phyloP scores from a whole-genome alignment of 92 coral and sea anemone species.

The Anthopleura xanthogrammica region DNA sequence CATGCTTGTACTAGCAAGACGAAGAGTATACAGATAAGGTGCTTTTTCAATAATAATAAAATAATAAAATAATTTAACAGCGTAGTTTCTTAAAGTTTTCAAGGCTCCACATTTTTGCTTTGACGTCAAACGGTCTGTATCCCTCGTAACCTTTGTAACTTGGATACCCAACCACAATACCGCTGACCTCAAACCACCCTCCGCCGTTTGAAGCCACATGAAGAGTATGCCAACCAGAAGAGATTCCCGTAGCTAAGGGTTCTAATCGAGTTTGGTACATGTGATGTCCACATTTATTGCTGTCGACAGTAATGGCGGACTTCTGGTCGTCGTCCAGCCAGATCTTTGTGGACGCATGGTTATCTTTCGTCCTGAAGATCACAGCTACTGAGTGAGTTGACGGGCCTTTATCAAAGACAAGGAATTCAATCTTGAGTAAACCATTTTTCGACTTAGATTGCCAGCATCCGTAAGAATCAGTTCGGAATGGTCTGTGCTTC shows the following conservation, averaged over 20 bases:
- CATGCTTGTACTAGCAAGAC: too few relatives aligned
- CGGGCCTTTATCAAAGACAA: conserved; percentile 34
- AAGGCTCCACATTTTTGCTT: conserved; percentile 44
- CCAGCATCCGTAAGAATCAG: conserved; percentile 81
- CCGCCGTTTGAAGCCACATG: conserved; percentile 15
- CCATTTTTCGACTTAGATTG: conserved; percentile 37
- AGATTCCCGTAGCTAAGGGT: conserved; percentile 27
- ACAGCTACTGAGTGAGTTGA: conserved; percentile 30
- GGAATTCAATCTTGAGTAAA: conserved; percentile 43
- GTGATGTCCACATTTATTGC: conserved; percentile 37
- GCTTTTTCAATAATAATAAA: too few relatives aligned
- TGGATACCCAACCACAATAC: conserved; percentile 47
- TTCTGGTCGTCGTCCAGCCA: conserved; percentile 44
- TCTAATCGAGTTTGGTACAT: conserved; percentile 39
- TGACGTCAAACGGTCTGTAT: conserved; percentile 47
- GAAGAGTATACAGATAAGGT: too few relatives aligned
- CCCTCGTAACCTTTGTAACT: conserved; percentile 40
- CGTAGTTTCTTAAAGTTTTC: conserved; percentile 26
- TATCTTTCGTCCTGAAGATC: conserved; percentile 42
- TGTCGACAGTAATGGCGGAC: conserved; percentile 24
- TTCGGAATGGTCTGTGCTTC: conserved; percentile 30
- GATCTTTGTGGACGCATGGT: conserved; percentile 24
- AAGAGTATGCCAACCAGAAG: conserved; percentile 42
- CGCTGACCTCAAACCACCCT: conserved; percentile 41
- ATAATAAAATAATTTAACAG: neutral